These are phyloP conservation scores for Callithrix jacchus DNA, from an alignment of 2,113 vertebrate species.

Conservation along the genomic window DNA sequence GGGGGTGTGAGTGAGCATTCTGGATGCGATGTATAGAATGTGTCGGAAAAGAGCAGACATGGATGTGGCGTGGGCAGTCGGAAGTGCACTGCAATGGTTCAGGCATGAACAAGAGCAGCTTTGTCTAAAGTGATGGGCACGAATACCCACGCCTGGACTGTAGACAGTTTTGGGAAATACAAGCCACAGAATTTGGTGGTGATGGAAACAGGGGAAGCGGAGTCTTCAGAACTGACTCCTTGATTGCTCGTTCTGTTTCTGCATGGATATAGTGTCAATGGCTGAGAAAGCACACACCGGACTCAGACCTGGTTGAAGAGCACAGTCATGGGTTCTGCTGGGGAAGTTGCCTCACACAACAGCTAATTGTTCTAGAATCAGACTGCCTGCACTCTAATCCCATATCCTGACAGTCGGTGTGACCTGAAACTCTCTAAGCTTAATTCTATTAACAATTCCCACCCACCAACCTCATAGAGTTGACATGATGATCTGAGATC, in stretches of 20 bases:
- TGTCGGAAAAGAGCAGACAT: background rate
- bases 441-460: background rate
- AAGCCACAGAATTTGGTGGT: background rate
- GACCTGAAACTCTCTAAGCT: background rate
- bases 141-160: no score
- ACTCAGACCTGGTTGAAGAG: background rate
- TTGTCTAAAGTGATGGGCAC: background rate
- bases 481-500: background rate
- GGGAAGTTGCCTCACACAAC: background rate
- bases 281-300: background rate
- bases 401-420: no score
- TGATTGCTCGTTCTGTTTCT: background rate
- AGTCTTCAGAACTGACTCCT: background rate
- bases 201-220: background rate
- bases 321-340: background rate
- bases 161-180: no score
- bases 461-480: background rate
- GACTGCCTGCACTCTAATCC: background rate
- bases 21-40: background rate
- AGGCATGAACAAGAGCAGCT: background rate
- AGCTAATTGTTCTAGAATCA: background rate
- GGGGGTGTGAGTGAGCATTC: background rate
- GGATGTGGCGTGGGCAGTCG: background rate
- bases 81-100: background rate
- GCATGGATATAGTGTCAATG: background rate